Evolutionary conservation across 2,797 vertebrate genomes (phyloP).

Genomic region (Miichthys miiuy): DNA sequence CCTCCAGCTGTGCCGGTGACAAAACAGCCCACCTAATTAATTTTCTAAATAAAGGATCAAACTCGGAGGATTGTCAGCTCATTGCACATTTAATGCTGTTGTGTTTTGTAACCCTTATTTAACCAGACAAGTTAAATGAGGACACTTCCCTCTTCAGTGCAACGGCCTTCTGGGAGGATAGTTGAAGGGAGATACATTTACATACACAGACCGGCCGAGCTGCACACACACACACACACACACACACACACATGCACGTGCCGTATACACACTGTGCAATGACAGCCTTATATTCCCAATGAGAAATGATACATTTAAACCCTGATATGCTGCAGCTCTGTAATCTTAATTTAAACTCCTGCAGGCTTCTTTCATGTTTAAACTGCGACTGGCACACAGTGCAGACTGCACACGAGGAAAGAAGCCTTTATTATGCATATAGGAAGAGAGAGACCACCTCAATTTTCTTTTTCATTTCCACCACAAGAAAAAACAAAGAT

Average conservation of each 20-base stretch:
- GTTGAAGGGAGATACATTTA: slow-evolving; percentile 22
- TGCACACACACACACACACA: neutral
- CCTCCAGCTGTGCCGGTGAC: neutral
- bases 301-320: slow-evolving; percentile 59
- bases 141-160: slow-evolving; percentile 16
- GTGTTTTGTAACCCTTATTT: slow-evolving; percentile 19
- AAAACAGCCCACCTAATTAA: slow-evolving; percentile 5
- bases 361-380: slow-evolving; percentile 41
- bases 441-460: neutral
- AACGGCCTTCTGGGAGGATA: neutral
- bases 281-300: slow-evolving; percentile 44
- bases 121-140: slow-evolving; percentile 33
- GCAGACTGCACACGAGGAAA: neutral
- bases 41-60: slow-evolving; percentile 12
- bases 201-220: slow-evolving; percentile 3
- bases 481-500: neutral
- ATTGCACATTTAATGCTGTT: neutral
- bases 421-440: slow-evolving; percentile 10
- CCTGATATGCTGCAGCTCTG: slow-evolving; percentile 27
- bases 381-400: slow-evolving; percentile 16
- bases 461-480: neutral
- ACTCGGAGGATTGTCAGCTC: neutral
- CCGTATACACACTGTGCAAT: slow-evolving; percentile 15
- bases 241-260: neutral
- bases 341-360: slow-evolving; percentile 59